These are phyloP conservation scores for Phymorhynchus buccinoides DNA, from an alignment of 1,140 invertebrate genomes.

Conservation along the genomic window DNA sequence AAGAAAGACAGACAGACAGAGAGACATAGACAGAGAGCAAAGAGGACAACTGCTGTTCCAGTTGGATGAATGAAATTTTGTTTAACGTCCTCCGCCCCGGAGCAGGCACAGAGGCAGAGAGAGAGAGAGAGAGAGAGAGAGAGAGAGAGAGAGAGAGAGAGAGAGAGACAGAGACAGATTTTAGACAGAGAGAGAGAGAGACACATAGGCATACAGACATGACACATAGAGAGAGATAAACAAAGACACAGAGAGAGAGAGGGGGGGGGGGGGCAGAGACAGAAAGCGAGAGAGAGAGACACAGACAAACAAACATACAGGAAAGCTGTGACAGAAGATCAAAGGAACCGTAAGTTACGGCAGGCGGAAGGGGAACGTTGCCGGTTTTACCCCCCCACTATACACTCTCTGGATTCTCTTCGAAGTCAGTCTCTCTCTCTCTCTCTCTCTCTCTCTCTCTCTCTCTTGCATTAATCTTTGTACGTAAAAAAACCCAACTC, in stretches of 20 bases:
- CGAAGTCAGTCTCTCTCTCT: not conserved
- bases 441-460: not conserved
- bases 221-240: not conserved
- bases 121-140: too few species aligned
- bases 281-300: not conserved
- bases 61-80: too few species aligned
- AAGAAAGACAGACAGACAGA: conserved; percentile 15
- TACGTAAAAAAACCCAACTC: too few species aligned
- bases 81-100: too few species aligned
- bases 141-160: not conserved
- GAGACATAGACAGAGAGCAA: not conserved
- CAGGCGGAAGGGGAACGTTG: too few species aligned
- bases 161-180: not conserved
- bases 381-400: too few species aligned
- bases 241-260: not conserved
- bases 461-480: too few species aligned
- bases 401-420: not conserved
- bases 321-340: too few species aligned
- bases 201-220: too few species aligned
- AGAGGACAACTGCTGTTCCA: too few species aligned
- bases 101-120: too few species aligned
- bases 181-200: conserved; percentile 18
- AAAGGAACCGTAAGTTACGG: too few species aligned
- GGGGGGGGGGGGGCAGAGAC: not conserved
- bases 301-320: not conserved